Base-by-base conservation (phyloP, 2,797 vertebrate species). In the Acestrorhynchus altus region DNA sequence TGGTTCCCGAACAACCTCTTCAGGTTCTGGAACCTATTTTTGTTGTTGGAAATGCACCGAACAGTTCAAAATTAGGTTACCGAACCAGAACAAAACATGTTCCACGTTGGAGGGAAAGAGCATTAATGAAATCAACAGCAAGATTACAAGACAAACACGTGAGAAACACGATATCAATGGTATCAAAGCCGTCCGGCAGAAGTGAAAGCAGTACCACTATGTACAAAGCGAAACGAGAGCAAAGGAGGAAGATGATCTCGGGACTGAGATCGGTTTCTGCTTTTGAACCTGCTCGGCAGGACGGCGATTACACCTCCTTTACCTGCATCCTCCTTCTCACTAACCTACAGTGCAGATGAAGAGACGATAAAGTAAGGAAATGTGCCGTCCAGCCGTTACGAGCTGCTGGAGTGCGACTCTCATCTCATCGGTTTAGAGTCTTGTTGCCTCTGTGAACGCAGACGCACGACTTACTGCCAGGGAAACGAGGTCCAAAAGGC, bases 51-150 rank as follows among this genome's bases (percentile, higher is more conserved):
- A n/a, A n/a, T n/a, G n/a, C n/a, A n/a, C n/a, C n/a, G n/a, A n/a
- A n/a, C n/a, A n/a, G n/a, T n/a, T n/a, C n/a, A n/a, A n/a, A n/a
- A n/a, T n/a, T n/a, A n/a, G n/a, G n/a, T n/a, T n/a, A n/a, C n/a
- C n/a, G n/a, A n/a, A n/a, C n/a, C n/a, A n/a, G n/a, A n/a, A n/a
- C n/a, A n/a, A n/a, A n/a, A n/a, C n/a, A n/a, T n/a, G n/a, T n/a
- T n/a, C n/a, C n/a, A 35, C 2, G 6, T 35, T 35, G 13, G 0
- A 1, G 39, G 8, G 11, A 13, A n/a, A 24, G 1, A 24, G 59
- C 31, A 65, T 71, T 39, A 59, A 39, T 12, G n/a, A 40, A 40
- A 44, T 44, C n/a, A 46, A 65, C 39, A 65, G 40, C 11, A 42
- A 42, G 35, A 64, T 42, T 13, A 64, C 39, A 42, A 64, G 9